Base-by-base conservation (phyloP, 2,113 vertebrate species). In the Aix galericulata region DNA sequence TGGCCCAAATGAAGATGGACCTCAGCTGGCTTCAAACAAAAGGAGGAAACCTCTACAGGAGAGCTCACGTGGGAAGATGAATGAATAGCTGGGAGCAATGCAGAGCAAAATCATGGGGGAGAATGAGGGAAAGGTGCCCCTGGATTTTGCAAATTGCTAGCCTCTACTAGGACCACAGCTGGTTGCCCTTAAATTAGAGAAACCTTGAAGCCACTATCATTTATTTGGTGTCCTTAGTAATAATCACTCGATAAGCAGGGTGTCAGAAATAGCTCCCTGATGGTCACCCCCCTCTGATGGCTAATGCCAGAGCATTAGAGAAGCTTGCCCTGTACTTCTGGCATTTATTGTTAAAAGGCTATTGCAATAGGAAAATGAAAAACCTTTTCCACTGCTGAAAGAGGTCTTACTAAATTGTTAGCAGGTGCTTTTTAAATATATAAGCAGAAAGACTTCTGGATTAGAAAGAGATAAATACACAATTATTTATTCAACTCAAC, bases 191-290 rank as follows among this genome's bases (percentile, higher is more conserved):
- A 46, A 13, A 14, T 46, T 31, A 77, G 56, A 86, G 62, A 59
- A 97, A 79, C 36, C 67, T 55, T 44, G 71, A 85, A 74, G 40
- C 78, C 80, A 69, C 50, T 50, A 21, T 36, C 17, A 86, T 72
- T 94, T 88, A 38, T 82, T 62, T 85, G 46, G 76, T 85, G 75
- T 80, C 59, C 68, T 81, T 21, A 95, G 80, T 58, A 80, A 81
- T 52, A 91, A 82, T 62, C 14, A 6, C 82, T 86, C 3, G 11
- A 62, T 38, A 86, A 88, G 46, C 64, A 12, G 4, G 25, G 20
- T 83, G 32, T 93, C 85, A 86, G 63, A 91, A 90, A 88, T 11
- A 71, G 44, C 46, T 83, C 42, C 50, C n/a, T 53, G 23, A 29
- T 34, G 38, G 71, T 64, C 46, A 42, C 82, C 77, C 91, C 48